phyloP scores from a whole-genome alignment of 2,797 vertebrate species.

The Synaphobranchus kaupii region DNA sequence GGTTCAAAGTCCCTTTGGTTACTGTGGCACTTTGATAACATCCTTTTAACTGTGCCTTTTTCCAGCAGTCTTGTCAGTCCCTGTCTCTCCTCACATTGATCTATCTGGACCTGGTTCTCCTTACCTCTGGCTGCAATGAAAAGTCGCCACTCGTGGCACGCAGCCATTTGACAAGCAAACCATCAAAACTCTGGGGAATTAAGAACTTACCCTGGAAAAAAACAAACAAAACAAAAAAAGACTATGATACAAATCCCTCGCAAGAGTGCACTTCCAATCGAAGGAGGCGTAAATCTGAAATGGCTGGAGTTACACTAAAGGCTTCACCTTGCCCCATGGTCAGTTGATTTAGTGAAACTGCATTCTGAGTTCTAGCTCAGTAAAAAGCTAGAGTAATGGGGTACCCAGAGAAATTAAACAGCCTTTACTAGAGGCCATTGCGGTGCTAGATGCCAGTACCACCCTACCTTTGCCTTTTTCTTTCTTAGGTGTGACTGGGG shows the following conservation, averaged over 20 bases:
- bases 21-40: neutral
- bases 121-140: neutral
- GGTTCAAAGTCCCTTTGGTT: neutral
- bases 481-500: conserved; percentile 27
- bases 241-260: neutral
- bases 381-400: conserved; percentile 38
- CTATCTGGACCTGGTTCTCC: neutral
- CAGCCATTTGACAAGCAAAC: neutral
- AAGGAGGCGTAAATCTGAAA: conserved; percentile 30
- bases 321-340: conserved; percentile 26
- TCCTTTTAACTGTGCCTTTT: neutral
- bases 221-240: neutral
- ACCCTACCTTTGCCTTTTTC: neutral
- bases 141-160: neutral
- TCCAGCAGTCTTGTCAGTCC: neutral
- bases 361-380: conserved; percentile 26
- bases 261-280: neutral
- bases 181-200: neutral
- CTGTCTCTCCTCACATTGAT: neutral
- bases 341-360: conserved; percentile 39
- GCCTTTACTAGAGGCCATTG: neutral
- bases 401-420: conserved; percentile 31
- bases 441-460: conserved; percentile 41
- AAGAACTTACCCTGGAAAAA: neutral
- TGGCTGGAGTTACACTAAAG: conserved; percentile 36